phyloP scores from a whole-genome alignment of 2,797 vertebrate genomes.

The Alectoris magna region DNA sequence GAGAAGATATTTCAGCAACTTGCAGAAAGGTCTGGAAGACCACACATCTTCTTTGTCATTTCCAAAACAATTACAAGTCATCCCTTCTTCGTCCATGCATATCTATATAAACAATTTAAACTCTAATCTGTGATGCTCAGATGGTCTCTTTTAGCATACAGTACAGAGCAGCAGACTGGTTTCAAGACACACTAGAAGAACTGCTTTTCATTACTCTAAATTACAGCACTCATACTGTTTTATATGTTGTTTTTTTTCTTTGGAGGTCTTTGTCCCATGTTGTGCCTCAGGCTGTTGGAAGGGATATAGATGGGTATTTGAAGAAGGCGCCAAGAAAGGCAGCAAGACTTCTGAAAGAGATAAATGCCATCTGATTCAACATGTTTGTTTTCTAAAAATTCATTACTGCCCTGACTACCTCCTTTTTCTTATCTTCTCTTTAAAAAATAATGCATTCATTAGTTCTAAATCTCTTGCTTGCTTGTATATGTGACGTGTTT shows the following conservation, averaged over 20 bases:
- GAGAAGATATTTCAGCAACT: background rate
- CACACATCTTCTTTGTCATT: background rate
- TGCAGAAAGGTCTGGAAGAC: background rate
- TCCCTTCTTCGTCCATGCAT: background rate
- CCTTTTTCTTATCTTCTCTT: background rate
- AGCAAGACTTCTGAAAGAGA: slow-evolving; percentile 43
- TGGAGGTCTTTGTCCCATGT: slow-evolving; percentile 17
- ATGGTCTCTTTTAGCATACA: background rate
- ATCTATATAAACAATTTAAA: background rate
- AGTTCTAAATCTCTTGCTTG: background rate
- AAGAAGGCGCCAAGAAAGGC: slow-evolving; percentile 27
- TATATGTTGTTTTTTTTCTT: background rate
- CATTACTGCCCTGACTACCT: background rate
- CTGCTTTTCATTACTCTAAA: slow-evolving; percentile 28
- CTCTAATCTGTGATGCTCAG: background rate
- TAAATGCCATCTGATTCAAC: slow-evolving; percentile 45
- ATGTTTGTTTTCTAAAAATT: slow-evolving; percentile 1
- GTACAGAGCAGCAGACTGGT: background rate
- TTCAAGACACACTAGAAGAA: background rate
- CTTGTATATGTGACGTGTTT: background rate
- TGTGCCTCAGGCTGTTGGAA: slow-evolving; percentile 11
- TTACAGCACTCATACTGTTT: background rate
- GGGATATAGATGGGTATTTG: background rate
- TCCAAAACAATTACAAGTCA: background rate
- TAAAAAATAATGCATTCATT: background rate